phyloP scores from a whole-genome alignment of 2,888 invertebrate genomes.

The Sarcophaga variegata region DNA sequence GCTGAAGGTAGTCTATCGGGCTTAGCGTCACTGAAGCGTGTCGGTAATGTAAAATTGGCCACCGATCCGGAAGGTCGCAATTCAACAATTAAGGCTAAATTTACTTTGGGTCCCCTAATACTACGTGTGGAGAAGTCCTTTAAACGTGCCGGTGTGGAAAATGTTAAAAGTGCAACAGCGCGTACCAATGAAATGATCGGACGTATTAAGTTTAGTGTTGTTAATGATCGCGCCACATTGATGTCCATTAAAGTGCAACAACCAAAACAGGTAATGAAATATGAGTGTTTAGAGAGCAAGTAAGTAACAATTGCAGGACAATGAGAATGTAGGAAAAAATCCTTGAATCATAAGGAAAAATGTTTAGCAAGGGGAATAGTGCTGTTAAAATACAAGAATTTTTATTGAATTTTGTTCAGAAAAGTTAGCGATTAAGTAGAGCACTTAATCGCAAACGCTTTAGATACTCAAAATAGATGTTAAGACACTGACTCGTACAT shows the following conservation, averaged over 20 bases:
- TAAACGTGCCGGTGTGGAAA: constrained; percentile 90
- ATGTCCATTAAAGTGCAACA: constrained; percentile 93
- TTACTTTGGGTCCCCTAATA: constrained; percentile 90
- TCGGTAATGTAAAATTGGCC: constrained; percentile 91
- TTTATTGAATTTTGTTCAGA: no score
- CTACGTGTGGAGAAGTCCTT: constrained; percentile 86
- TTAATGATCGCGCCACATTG: constrained; percentile 90
- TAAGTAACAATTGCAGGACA: no score
- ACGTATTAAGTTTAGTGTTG: constrained; percentile 88
- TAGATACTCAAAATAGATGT: no score
- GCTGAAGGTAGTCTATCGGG: constrained; percentile 92
- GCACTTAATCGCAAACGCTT: no score
- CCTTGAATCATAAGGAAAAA: no score
- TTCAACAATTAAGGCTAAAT: constrained; percentile 92
- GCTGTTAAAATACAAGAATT: no score
- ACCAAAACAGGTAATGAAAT: constrained; percentile 88
- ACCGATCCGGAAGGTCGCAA: constrained; percentile 87
- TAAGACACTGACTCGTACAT: no score
- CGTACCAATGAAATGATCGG: constrained; percentile 94
- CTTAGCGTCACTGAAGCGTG: constrained; percentile 89
- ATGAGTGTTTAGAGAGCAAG: no score
- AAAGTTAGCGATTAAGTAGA: no score
- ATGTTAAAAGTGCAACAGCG: constrained; percentile 92
- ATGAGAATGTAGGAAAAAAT: no score
- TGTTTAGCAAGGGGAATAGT: no score